These are phyloP conservation scores for Caenorhabditis plicata DNA, from an alignment of 2,888 invertebrate species.

Conservation along the genomic window DNA sequence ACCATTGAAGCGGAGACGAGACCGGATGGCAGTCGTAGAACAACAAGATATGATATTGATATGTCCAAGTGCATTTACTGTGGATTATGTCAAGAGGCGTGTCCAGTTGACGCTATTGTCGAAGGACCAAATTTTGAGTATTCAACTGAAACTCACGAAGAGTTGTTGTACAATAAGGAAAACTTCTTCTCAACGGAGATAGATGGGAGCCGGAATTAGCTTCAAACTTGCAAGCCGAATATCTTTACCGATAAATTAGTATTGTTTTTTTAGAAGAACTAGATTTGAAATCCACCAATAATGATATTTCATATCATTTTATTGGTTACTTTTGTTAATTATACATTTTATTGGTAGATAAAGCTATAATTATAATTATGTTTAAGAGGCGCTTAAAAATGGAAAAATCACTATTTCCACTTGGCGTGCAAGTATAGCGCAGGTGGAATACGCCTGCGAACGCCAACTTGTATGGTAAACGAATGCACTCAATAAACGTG, in stretches of 20 bases:
- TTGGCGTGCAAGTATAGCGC: too few species aligned
- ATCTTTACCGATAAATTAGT: constrained; percentile 87
- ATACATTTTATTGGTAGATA: too few species aligned
- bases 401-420: too few species aligned
- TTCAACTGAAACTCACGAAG: constrained; percentile 98
- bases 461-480: too few species aligned
- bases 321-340: too few species aligned
- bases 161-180: constrained; percentile 97
- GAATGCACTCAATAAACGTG: too few species aligned
- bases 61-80: constrained; percentile 99
- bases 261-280: too few species aligned
- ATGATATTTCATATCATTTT: too few species aligned
- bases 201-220: constrained; percentile 99
- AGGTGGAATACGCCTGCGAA: too few species aligned
- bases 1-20: constrained; percentile 98
- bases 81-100: constrained; percentile 98
- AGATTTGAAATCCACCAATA: too few species aligned
- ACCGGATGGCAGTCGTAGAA: constrained; percentile 91
- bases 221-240: constrained; percentile 93
- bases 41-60: constrained; percentile 98
- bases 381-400: too few species aligned
- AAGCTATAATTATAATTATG: too few species aligned
- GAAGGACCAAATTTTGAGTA: constrained; percentile 99
- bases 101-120: constrained; percentile 95
- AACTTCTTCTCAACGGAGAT: constrained; percentile 91